Conservation (phyloP, 2,113 vertebrate genomes). For the Lepisosteus osseus region DNA sequence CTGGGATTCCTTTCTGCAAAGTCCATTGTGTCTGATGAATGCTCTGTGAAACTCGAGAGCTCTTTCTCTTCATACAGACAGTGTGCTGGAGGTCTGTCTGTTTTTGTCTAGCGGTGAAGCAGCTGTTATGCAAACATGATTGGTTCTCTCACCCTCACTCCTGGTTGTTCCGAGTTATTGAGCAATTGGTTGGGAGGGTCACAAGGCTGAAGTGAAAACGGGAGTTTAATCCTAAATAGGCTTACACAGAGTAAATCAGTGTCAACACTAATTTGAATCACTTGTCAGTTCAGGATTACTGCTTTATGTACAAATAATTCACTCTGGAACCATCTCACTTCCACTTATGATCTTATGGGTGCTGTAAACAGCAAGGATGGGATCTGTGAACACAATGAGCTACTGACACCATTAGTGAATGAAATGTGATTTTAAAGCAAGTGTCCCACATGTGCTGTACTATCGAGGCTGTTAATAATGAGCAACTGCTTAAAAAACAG, state of each 20-base stretch:
- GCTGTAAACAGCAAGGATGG: background rate
- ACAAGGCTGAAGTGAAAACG: background rate
- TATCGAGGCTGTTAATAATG: no score
- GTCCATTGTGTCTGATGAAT: slow-evolving; percentile 48
- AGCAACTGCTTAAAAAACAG: no score
- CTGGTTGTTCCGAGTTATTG: background rate
- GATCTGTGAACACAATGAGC: no score
- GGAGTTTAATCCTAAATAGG: slow-evolving; percentile 3
- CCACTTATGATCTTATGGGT: background rate
- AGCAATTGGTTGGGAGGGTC: slow-evolving; percentile 2
- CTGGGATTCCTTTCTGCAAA: slow-evolving; percentile 66
- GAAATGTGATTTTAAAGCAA: no score
- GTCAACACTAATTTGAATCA: slow-evolving; percentile 7
- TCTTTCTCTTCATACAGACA: slow-evolving; percentile 57
- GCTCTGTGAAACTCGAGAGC: slow-evolving; percentile 56
- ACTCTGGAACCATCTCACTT: background rate
- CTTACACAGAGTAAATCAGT: background rate
- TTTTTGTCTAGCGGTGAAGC: slow-evolving; percentile 3
- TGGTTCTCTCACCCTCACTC: slow-evolving; percentile 1
- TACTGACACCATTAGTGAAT: no score
- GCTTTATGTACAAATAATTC: background rate
- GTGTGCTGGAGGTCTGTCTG: slow-evolving; percentile 58
- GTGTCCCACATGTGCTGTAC: no score
- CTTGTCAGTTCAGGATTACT: background rate
- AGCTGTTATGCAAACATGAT: slow-evolving; percentile 3